These are phyloP conservation scores for Balaeniceps rex DNA, from an alignment of 2,113 vertebrate species.

Conservation along the genomic window DNA sequence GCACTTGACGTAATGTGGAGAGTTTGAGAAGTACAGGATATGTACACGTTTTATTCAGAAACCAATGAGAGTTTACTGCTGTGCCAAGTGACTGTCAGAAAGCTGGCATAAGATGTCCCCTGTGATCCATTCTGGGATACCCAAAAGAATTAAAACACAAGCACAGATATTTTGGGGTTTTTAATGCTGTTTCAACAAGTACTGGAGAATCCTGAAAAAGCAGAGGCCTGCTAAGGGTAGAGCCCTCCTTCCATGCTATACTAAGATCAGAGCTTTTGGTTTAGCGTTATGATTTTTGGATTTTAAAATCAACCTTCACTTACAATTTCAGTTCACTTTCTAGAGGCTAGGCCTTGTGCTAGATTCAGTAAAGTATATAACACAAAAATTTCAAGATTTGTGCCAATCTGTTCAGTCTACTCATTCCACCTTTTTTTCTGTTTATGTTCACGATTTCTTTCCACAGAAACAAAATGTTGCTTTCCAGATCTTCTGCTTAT, in stretches of 20 bases:
- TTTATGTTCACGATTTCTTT: neutral
- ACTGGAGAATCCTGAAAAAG: neutral
- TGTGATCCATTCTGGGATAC: neutral
- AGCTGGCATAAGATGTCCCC: neutral
- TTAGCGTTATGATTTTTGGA: neutral
- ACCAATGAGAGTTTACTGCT: neutral
- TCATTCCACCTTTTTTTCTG: neutral
- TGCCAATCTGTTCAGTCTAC: neutral
- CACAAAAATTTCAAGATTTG: neutral
- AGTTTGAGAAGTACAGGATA: neutral
- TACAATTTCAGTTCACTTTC: neutral
- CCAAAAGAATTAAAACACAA: neutral
- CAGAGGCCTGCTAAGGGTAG: neutral
- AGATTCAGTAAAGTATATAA: neutral
- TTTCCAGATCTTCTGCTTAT: neutral
- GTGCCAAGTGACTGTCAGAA: conserved; percentile 38
- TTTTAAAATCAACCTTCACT: neutral
- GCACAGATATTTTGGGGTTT: neutral
- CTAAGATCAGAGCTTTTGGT: neutral
- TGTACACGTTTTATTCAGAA: conserved; percentile 46
- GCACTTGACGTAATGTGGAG: neutral
- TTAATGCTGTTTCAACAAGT: neutral
- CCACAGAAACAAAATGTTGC: neutral
- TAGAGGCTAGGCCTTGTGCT: neutral
- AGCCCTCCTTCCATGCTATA: neutral